phyloP scores from a whole-genome alignment of 2,888 invertebrate species.

The Parapristionchus giblindavisi region DNA sequence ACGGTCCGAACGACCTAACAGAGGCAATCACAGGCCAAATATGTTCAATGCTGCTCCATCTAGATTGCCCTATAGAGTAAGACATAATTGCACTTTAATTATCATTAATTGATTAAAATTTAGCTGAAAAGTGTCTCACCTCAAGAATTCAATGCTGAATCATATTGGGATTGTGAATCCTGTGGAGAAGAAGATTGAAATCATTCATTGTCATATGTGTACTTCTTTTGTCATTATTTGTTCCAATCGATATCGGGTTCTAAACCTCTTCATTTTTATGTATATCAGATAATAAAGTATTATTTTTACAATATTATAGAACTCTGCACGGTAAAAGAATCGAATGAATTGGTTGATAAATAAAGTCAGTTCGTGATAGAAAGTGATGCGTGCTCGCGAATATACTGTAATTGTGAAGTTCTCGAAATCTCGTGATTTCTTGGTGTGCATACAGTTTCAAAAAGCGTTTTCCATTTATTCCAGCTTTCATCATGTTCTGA shows the following conservation, averaged over 20 bases:
- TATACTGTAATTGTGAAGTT: background rate
- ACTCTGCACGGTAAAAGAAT: no score
- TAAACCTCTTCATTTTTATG: no score
- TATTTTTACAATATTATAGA: no score
- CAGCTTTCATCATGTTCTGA: constrained; percentile 2
- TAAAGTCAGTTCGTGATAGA: no score
- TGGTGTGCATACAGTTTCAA: background rate
- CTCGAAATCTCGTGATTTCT: constrained; percentile 8
- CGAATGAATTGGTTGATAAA: no score
- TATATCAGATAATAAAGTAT: no score
- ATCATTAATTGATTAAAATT: background rate
- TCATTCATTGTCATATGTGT: no score
- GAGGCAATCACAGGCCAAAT: constrained; percentile 10
- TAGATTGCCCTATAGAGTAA: constrained; percentile 3
- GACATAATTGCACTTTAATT: background rate
- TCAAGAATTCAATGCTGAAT: constrained; percentile 21
- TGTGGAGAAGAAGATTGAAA: constrained; percentile 27
- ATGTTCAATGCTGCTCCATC: constrained; percentile 14
- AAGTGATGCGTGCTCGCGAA: background rate
- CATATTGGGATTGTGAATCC: constrained; percentile 33
- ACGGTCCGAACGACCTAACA: background rate
- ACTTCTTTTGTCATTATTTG: no score
- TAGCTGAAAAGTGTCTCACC: background rate
- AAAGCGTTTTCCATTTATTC: background rate
- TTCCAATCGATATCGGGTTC: no score